phyloP scores from a whole-genome alignment of 2,888 invertebrate genomes.

The Vesta saturnalis region DNA sequence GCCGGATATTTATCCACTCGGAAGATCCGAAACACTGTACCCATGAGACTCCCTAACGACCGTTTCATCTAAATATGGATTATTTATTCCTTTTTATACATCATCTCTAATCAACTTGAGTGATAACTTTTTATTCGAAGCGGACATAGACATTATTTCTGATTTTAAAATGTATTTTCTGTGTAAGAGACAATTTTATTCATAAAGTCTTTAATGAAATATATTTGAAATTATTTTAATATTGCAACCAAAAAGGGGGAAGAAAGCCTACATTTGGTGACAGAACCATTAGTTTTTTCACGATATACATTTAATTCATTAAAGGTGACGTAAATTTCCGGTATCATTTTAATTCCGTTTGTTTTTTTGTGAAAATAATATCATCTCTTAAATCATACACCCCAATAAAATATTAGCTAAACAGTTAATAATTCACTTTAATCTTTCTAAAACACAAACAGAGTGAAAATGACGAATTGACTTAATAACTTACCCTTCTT shows the following conservation, averaged over 20 bases:
- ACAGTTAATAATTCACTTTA: slow-evolving; percentile 27
- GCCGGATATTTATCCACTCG: slow-evolving; percentile 41
- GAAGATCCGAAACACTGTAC: slow-evolving; percentile 49
- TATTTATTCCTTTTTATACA: slow-evolving; percentile 59
- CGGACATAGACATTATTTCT: slow-evolving; percentile 58
- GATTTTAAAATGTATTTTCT: slow-evolving; percentile 51
- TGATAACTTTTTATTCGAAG: slow-evolving; percentile 57
- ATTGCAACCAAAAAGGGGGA: not conserved
- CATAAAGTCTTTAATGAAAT: slow-evolving; percentile 29
- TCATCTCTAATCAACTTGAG: slow-evolving; percentile 60
- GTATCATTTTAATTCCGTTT: slow-evolving; percentile 3
- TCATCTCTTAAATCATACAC: slow-evolving; percentile 17
- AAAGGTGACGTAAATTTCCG: slow-evolving; percentile 5
- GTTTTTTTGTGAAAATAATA: slow-evolving; percentile 13
- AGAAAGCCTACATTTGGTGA: not conserved
- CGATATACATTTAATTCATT: slow-evolving; percentile 9
- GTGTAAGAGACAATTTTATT: slow-evolving; percentile 43
- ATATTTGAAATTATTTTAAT: slow-evolving; percentile 15
- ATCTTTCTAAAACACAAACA: slow-evolving; percentile 19
- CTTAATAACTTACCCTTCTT: slow-evolving; percentile 28
- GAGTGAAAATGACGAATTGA: slow-evolving; percentile 13
- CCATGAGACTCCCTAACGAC: slow-evolving; percentile 56
- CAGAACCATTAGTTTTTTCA: not conserved
- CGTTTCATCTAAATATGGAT: slow-evolving; percentile 60
- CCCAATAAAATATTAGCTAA: slow-evolving; percentile 23